These are phyloP conservation scores for Neomicropteryx cornuta DNA, from an alignment of 1,140 invertebrate genomes.

Conservation along the genomic window DNA sequence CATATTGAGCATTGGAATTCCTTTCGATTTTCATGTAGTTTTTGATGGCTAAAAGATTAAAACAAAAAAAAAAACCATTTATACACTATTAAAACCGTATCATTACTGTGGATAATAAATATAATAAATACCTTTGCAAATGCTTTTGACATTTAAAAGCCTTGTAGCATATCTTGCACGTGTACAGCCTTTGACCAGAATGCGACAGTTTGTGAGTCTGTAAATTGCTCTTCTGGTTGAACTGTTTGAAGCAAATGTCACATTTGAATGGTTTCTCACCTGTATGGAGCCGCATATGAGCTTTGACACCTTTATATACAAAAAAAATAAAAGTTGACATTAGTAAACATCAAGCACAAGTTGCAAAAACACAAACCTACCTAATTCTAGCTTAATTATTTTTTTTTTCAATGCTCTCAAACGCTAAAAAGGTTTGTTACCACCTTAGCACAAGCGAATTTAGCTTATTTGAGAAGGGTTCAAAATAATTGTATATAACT, in stretches of 20 bases:
- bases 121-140: constrained; percentile 14
- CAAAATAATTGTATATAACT: too few species aligned
- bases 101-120: too few species aligned
- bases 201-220: constrained; percentile 15
- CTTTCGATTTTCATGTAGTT: constrained; percentile 12
- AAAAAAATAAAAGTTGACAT: too few species aligned
- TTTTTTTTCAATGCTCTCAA: too few species aligned
- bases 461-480: too few species aligned
- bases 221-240: constrained; percentile 14
- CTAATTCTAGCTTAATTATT: too few species aligned
- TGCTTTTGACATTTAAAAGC: constrained; percentile 16
- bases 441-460: too few species aligned
- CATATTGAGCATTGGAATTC: constrained; percentile 14
- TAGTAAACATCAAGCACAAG: too few species aligned
- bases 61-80: too few species aligned
- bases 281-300: constrained; percentile 13
- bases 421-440: too few species aligned
- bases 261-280: constrained; percentile 14
- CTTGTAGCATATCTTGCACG: constrained; percentile 11
- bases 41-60: constrained; percentile 13
- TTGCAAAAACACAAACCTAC: too few species aligned
- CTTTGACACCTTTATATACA: constrained; percentile 12
- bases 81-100: too few species aligned
- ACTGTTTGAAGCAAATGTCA: constrained; percentile 13
- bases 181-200: constrained; percentile 11